These are phyloP conservation scores for Disparrhopalites patrizii DNA, from an alignment of 2,888 invertebrate species.

Conservation along the genomic window DNA sequence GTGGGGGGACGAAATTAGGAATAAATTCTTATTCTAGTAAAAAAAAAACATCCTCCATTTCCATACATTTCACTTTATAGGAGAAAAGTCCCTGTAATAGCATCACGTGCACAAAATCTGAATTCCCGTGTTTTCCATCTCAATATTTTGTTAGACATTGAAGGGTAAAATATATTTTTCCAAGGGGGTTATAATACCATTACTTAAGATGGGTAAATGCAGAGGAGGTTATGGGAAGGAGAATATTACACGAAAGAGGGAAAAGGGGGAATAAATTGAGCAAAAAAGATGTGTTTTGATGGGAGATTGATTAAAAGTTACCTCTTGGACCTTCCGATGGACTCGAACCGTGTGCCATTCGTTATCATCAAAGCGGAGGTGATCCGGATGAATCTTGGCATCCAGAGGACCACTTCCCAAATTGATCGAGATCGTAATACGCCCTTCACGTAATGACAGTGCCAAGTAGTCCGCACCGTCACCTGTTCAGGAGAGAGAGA, in stretches of 20 bases:
- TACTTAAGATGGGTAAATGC: neutral
- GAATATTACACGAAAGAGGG: neutral
- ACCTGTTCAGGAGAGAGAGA: conserved; percentile 58
- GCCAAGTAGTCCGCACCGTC: conserved; percentile 86
- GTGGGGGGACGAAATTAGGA: too few species aligned
- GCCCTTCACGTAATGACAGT: conserved; percentile 82
- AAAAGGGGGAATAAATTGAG: conserved; percentile 3
- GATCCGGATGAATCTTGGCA: conserved; percentile 81
- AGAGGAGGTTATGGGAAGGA: neutral
- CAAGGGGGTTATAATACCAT: too few species aligned
- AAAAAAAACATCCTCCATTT: too few species aligned
- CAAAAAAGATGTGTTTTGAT: conserved; percentile 11
- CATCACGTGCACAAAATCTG: too few species aligned
- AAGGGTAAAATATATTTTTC: neutral
- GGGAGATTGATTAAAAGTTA: conserved; percentile 51
- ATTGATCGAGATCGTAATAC: conserved; percentile 81
- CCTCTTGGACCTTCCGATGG: conserved; percentile 85
- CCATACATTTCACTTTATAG: too few species aligned
- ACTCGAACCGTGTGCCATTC: conserved; percentile 93
- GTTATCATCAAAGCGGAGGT: conserved; percentile 89
- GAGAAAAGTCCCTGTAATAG: neutral
- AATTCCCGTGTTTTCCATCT: too few species aligned
- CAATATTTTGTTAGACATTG: neutral
- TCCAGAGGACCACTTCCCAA: conserved; percentile 84
- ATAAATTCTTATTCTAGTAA: too few species aligned